Evolutionary conservation across 2,888 invertebrate genomes (phyloP), one percentile per base, ranked within the genome.

Genomic region (Ormyrus rosae): DNA sequence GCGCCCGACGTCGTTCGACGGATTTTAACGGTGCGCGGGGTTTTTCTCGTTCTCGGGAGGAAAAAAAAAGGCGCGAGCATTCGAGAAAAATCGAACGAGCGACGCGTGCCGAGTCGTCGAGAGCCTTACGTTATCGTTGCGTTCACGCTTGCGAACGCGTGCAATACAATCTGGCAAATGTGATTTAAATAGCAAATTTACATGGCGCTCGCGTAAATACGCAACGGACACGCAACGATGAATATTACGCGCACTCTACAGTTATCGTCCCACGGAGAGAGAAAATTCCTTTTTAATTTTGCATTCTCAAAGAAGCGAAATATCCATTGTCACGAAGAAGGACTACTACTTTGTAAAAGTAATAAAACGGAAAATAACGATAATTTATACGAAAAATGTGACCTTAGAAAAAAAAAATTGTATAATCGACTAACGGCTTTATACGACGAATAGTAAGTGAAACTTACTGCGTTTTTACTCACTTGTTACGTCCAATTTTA

Each of bases 401-500:
- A 71, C 68, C 68, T 68, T 68, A 68, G 55, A 55, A 55, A 68
- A 55, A 55, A 68, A 45, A 68, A 68, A 34, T 68, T 63, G 34
- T 70, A 58, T 71, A 71, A 51, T 34, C 34, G 61, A 61, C 63
- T 53, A 63, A 73, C 55, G 55, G n/a, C 45, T 55, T 63, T 73
- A 73, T 48, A 45, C 34, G 55, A 72, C 9, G 11, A 73, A 55
- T 46, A 74, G 74, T 65, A 74, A 74, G 74, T 74, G 65, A 46
- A 58, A 74, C 74, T 74, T 74, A 58, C 74, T 74, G 9, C 50
- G 46, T 48, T 73, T 55, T 73, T 55, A 55, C 34, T 64, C 64
- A 65, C 65, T 58, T 58, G 65, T 74, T 74, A 74, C 7, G 51
- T 74, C 50, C 58, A 67, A 74, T 74, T 58, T 67, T 74, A 74